Conservation (phyloP, 2,113 vertebrate genomes). For the Geococcyx californianus region DNA sequence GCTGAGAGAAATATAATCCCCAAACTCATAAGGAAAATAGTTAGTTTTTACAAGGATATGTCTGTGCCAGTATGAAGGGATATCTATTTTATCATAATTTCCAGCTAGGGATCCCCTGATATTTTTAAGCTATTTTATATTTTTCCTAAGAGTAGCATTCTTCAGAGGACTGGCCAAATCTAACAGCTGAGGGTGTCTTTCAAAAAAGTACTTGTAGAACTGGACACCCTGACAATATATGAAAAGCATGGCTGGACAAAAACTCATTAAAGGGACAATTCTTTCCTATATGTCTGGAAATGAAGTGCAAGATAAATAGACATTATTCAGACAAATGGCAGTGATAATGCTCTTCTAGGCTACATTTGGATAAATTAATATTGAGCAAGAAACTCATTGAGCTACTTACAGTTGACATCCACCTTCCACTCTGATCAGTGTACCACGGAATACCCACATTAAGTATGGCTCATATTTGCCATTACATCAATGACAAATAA, state of each 20-base stretch:
- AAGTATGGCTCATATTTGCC: background rate
- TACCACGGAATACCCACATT: background rate
- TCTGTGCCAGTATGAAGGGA: background rate
- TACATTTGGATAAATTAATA: background rate
- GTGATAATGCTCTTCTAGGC: background rate
- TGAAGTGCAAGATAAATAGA: background rate
- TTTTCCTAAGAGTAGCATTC: background rate
- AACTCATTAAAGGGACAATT: background rate
- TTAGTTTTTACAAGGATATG: background rate
- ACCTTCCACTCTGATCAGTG: background rate
- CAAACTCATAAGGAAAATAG: background rate
- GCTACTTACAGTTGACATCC: background rate
- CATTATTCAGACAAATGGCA: background rate
- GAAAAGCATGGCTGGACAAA: background rate
- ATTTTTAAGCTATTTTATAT: background rate
- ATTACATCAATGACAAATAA: background rate
- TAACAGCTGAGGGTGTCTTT: background rate
- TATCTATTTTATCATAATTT: background rate
- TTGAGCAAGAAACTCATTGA: background rate
- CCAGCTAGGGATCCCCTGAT: background rate
- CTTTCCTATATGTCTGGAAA: background rate
- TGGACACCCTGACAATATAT: rapidly evolving
- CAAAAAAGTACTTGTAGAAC: background rate
- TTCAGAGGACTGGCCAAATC: background rate
- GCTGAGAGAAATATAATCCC: background rate